Conservation (phyloP, 30 jellyfish, hydroid and myxozoan species). For the Cassiopea andromeda region DNA sequence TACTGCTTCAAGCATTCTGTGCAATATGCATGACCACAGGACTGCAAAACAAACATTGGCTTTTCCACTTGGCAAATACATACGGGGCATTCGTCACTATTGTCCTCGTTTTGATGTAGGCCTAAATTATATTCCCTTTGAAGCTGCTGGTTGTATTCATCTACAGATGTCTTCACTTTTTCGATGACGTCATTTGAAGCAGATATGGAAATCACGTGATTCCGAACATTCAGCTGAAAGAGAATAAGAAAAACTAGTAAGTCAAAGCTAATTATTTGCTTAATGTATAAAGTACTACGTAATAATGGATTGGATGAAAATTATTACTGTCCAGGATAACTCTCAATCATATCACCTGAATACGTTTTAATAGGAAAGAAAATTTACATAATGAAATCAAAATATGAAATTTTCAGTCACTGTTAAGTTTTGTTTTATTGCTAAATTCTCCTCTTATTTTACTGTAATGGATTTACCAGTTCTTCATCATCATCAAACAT, state of each 20-base stretch:
- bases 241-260: too few relatives aligned
- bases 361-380: too few relatives aligned
- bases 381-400: too few relatives aligned
- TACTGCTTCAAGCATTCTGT: conserved; percentile 11
- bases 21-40: conserved; percentile 57
- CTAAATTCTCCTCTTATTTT: too few relatives aligned
- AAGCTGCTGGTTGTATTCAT: neutral
- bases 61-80: conserved; percentile 37
- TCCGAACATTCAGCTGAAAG: conserved; percentile 13
- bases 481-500: too few relatives aligned
- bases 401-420: too few relatives aligned
- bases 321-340: too few relatives aligned
- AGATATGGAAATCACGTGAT: neutral
- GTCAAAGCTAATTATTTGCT: neutral
- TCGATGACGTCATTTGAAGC: neutral
- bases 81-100: neutral
- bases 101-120: neutral
- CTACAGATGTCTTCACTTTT: neutral
- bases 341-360: too few relatives aligned
- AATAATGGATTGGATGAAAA: too few relatives aligned
- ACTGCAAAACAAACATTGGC: neutral
- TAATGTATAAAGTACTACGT: too few relatives aligned
- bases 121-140: neutral
- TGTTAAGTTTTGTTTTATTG: too few relatives aligned
- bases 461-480: too few relatives aligned